These are phyloP conservation scores for Dryobotodes eremita DNA, from an alignment of 2,888 invertebrate genomes.

Conservation along the genomic window DNA sequence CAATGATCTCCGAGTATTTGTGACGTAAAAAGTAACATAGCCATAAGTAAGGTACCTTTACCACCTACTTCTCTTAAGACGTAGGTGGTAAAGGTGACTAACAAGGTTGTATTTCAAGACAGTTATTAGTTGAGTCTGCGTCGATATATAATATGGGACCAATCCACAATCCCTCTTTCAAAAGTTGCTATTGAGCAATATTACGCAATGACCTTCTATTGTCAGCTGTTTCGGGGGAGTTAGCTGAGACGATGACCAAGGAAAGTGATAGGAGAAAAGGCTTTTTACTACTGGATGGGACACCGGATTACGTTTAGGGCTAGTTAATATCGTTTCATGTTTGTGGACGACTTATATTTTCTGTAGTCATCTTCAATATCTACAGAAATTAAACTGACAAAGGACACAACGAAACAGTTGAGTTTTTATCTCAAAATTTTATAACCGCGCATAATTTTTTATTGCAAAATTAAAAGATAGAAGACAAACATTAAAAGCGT, in stretches of 20 bases:
- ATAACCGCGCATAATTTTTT: slow-evolving; percentile 28
- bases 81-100: neutral
- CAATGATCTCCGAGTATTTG: no score
- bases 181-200: no score
- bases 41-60: no score
- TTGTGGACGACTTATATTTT: neutral
- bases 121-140: neutral
- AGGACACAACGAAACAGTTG: neutral
- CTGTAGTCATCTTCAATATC: neutral
- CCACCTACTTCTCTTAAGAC: no score
- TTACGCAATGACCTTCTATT: neutral
- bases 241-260: neutral
- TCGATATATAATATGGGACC: neutral
- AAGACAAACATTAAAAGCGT: slow-evolving; percentile 54
- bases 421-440: slow-evolving; percentile 42
- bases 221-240: neutral
- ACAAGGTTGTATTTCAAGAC: neutral
- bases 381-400: neutral
- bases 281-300: neutral
- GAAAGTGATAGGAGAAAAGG: neutral
- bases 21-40: no score
- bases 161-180: neutral
- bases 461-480: slow-evolving; percentile 48
- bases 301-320: no score
- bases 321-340: no score